These are phyloP conservation scores for Chrysemys picta DNA, from an alignment of 2,113 vertebrate genomes.

Conservation along the genomic window DNA sequence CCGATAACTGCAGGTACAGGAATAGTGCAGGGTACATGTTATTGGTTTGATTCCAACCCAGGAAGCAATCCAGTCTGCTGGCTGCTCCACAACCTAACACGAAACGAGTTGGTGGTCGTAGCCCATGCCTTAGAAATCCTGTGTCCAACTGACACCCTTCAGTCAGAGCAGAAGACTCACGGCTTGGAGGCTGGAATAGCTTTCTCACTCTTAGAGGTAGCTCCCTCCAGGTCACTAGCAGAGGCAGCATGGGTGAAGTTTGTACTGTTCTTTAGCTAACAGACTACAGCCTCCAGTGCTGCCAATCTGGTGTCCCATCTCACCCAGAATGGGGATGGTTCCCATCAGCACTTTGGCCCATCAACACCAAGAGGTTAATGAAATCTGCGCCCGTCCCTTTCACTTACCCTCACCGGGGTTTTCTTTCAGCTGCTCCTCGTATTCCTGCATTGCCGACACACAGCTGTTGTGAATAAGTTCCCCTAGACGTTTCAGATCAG, in stretches of 20 bases:
- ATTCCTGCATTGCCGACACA: constrained; percentile 93
- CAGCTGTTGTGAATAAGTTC: constrained; percentile 95
- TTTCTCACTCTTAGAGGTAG: neutral
- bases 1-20: neutral
- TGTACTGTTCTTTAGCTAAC: neutral
- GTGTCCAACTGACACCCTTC: neutral
- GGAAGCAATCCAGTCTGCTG: neutral
- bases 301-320: neutral
- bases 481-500: constrained; percentile 93
- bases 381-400: neutral
- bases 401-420: constrained; percentile 91
- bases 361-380: fast-evolving
- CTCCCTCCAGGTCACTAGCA: neutral
- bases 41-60: neutral
- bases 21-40: neutral
- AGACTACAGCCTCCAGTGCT: neutral
- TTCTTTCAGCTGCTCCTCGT: constrained; percentile 95
- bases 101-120: neutral
- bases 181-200: neutral
- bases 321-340: neutral
- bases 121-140: neutral
- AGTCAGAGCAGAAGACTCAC: neutral
- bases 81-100: neutral
- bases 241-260: neutral
- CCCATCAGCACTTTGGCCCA: neutral